Percentiles rank a stretch among this genome's conserved stretches.
These are phyloP conservation scores for Clavelina lepadiformis DNA, from an alignment of 23 tunicate species.

Conservation along the genomic window DNA sequence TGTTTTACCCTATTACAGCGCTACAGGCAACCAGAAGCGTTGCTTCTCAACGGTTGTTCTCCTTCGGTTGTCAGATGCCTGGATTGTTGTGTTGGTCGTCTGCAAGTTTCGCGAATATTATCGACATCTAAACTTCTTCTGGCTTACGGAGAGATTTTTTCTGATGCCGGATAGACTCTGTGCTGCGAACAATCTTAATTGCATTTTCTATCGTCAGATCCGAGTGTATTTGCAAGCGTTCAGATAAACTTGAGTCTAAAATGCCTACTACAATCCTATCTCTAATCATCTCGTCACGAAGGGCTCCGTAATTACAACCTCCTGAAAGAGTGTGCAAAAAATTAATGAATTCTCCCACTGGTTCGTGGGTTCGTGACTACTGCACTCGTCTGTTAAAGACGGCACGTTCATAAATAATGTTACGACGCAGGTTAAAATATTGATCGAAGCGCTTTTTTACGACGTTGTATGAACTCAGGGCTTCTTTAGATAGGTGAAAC, in stretches of 20 bases:
- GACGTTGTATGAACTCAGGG: not conserved
- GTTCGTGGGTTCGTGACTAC: constrained; percentile 1
- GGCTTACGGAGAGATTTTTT: constrained; percentile 1
- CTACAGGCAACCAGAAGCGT: too few species aligned
- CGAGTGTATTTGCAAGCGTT: constrained; percentile 15
- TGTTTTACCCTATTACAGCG: not conserved
- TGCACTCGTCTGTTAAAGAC: constrained; percentile 12
- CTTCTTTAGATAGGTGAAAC: not conserved
- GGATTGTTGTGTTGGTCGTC: too few species aligned
- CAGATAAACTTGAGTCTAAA: not conserved
- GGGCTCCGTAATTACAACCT: constrained; percentile 3
- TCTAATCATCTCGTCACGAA: constrained; percentile 12
- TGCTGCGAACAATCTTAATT: constrained; percentile 1
- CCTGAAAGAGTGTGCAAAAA: not conserved
- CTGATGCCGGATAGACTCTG: constrained; percentile 5
- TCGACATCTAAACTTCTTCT: not conserved
- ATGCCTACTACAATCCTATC: constrained; percentile 17
- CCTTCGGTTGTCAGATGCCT: too few species aligned
- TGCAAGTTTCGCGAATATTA: not conserved
- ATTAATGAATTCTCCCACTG: constrained; percentile 2
- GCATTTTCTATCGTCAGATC: constrained; percentile 24
- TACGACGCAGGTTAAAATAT: constrained; percentile 2
- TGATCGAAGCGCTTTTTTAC: constrained; percentile 2
- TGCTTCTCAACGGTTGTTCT: too few species aligned
- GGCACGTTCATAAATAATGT: constrained; percentile 19